Base-by-base conservation (phyloP, 2,797 vertebrate genomes). In the Ptychadena robeensis region DNA sequence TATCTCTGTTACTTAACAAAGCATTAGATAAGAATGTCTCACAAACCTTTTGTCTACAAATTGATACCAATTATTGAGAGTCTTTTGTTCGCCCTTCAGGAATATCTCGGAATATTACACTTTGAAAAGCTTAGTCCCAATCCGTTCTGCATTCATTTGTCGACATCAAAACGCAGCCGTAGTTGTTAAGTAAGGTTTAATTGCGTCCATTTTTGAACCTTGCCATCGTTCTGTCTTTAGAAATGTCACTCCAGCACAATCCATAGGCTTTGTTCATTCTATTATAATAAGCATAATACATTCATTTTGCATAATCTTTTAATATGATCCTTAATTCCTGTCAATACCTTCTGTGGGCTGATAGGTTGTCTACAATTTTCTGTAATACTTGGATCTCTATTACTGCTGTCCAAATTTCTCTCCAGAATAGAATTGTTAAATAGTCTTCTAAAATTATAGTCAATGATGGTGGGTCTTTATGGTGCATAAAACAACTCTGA, bases 221-320 rank as follows among this genome's bases (percentile, higher is more conserved):
- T 38, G 40, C 63, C 74, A 59, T 82, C 15, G 35, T 70, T 61
- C 37, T 61, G 30, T 81, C 71, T 75, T 37, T 82, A 15, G 18
- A 82, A 75, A 57, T 75, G 72, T 79, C 59, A 83, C 67, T 70
- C 5, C 59, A 5, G 53, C 64, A 30, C 59, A 79, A 79, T 79
- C 37, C 44, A 37, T 40, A 32, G 64, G 34, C 44, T 75, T 67
- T 73, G 31, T 40, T 67, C 69, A 66, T 73, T 68, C 22, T 48
- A 66, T 66, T 79, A 15, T 57, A 67, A 34, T 57, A 31, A 48
- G 57, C 63, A 66, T 71, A 83, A 83, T 83, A 40, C 74, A 73
- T 73, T 83, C 35, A 82, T 68, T 79, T 83, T 40, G 14, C 59
- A 79, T 79, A 79, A 83, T 79, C 75, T 79, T 83, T 83, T 83